Percentiles rank a stretch among this genome's conserved stretches.
phyloP scores from a whole-genome alignment of 1,140 invertebrate genomes.

The Pinna nobilis region DNA sequence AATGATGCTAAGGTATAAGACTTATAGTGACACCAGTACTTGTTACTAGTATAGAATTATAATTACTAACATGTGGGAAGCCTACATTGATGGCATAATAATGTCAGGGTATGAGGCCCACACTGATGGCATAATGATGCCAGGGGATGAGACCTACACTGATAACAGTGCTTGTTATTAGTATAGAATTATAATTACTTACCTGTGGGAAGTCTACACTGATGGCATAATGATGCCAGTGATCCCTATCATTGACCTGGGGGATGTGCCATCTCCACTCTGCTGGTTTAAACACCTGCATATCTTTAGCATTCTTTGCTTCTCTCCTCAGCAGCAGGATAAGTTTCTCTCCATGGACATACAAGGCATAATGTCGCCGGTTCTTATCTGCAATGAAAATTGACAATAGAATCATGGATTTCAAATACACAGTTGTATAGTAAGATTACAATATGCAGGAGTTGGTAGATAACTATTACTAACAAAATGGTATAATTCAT shows the following conservation, averaged over 20 bases:
- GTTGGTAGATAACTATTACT: too few relatives aligned
- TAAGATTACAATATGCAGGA: background rate
- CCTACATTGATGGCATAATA: too few relatives aligned
- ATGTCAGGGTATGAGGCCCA: too few relatives aligned
- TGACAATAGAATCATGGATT: background rate
- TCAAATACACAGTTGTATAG: background rate
- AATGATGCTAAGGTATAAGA: too few relatives aligned
- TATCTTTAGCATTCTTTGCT: conserved; percentile 91
- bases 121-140: too few relatives aligned
- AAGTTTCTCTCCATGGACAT: conserved; percentile 96
- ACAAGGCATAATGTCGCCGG: conserved; percentile 97
- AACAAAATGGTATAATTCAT: too few relatives aligned
- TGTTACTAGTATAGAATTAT: too few relatives aligned
- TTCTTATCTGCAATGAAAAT: conserved; percentile 88
- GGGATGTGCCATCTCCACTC: conserved; percentile 89
- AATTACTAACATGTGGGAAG: too few relatives aligned
- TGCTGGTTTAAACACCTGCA: conserved; percentile 96
- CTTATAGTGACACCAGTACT: too few relatives aligned
- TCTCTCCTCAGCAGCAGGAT: conserved; percentile 94
- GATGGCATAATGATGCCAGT: conserved; percentile 98
- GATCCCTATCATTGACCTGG: conserved; percentile 92
- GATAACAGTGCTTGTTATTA: too few relatives aligned
- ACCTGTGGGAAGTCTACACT: conserved; percentile 80
- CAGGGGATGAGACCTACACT: too few relatives aligned
- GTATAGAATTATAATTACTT: background rate